These are phyloP conservation scores for Ptiloglossa arizonensis DNA, from an alignment of 1,140 invertebrate genomes.

Conservation along the genomic window DNA sequence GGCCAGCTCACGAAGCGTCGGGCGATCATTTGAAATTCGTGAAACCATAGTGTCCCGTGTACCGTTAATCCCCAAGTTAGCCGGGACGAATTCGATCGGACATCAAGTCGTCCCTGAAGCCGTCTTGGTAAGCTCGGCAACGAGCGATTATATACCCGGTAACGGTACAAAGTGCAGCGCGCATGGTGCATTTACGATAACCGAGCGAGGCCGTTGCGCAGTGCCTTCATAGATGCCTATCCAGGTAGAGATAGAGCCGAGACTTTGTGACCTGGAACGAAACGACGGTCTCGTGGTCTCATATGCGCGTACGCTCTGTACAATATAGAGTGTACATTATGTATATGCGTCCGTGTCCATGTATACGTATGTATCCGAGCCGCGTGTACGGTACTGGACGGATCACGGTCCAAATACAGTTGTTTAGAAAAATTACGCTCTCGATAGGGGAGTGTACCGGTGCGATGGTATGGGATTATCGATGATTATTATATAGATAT, in stretches of 20 bases:
- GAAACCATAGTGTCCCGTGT: constrained; percentile 2
- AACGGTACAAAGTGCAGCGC: constrained; percentile 64
- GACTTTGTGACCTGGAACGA: constrained; percentile 66
- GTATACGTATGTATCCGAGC: not conserved
- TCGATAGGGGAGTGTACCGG: no score
- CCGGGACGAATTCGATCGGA: constrained; percentile 59
- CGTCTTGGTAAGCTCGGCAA: constrained; percentile 26
- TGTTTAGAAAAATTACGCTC: not conserved
- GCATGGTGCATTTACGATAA: constrained; percentile 59
- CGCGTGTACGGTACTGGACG: not conserved
- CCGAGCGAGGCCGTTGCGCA: constrained; percentile 34
- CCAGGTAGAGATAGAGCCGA: constrained; percentile 53
- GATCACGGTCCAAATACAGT: not conserved
- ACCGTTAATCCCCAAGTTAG: constrained; percentile 49
- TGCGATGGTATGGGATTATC: no score
- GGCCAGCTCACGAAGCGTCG: no score
- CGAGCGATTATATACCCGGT: constrained; percentile 55
- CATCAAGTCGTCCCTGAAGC: constrained; percentile 38
- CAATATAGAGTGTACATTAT: not conserved
- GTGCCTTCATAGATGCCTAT: constrained; percentile 56
- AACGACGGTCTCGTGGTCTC: constrained; percentile 34
- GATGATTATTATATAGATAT: no score
- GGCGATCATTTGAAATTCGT: not conserved
- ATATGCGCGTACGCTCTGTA: not conserved
- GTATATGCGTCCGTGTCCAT: not conserved